Conservation (phyloP, 2,888 invertebrate species). For the Cyaniris semiargus region DNA sequence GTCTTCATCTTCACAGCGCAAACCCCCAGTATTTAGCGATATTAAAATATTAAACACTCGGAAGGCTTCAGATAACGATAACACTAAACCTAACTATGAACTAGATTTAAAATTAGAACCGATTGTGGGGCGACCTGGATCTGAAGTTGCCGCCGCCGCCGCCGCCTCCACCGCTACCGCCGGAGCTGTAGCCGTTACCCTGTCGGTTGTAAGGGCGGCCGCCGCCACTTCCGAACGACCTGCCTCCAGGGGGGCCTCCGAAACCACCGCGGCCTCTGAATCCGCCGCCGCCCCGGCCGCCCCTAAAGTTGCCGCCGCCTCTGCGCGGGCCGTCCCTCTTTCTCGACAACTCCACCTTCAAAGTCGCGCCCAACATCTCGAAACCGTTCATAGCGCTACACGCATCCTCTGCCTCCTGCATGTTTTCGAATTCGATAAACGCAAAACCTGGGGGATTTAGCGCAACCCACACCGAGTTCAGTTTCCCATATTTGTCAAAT, state of each 20-base stretch:
- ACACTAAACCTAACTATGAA: slow-evolving; percentile 78
- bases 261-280: slow-evolving; percentile 77
- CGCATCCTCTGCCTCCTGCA: slow-evolving; percentile 93
- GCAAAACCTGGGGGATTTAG: slow-evolving; percentile 97
- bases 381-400: slow-evolving; percentile 93
- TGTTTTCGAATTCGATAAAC: slow-evolving; percentile 94
- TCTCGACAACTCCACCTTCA: slow-evolving; percentile 93
- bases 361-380: slow-evolving; percentile 91
- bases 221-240: slow-evolving; percentile 49
- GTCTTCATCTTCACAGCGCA: slow-evolving; percentile 63
- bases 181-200: slow-evolving; percentile 71
- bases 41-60: slow-evolving; percentile 75
- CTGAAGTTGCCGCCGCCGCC: slow-evolving; percentile 77
- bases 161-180: slow-evolving; percentile 64
- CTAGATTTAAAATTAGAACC: slow-evolving; percentile 73
- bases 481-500: slow-evolving; percentile 94
- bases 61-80: slow-evolving; percentile 80
- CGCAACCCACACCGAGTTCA: slow-evolving; percentile 95
- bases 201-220: slow-evolving; percentile 66
- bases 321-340: slow-evolving; percentile 87
- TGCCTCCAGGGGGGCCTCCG: slow-evolving; percentile 69
- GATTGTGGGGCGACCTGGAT: slow-evolving; percentile 74
- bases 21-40: slow-evolving; percentile 72
- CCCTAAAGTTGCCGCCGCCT: slow-evolving; percentile 81
- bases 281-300: slow-evolving; percentile 79